Base-by-base conservation (phyloP, 2,888 invertebrate genomes). In the Ceraclea dissimilis region DNA sequence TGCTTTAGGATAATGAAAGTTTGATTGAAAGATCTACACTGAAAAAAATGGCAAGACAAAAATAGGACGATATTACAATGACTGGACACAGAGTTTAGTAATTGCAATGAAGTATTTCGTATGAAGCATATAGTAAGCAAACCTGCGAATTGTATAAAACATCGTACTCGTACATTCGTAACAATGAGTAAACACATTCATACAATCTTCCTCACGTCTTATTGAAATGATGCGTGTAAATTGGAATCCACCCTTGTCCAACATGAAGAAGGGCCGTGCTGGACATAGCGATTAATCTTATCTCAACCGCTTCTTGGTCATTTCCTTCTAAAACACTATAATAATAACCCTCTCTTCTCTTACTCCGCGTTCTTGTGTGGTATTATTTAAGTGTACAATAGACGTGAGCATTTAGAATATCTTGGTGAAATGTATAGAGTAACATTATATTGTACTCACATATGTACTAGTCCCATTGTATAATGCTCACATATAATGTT, bases 211-310 rank as follows among this genome's bases (percentile, higher is more conserved):
- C 16, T 39, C 39, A 39, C 39, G 39, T 39, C 39, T 39, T 16
- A 16, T 39, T 39, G 39, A 39, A 39, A 39, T 39, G 39, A 39
- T 39, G 39, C 39, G 39, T 39, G 39, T 39, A 39, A 39, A 39
- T 13, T 39, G 39, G 13, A 39, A 39, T 39, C 8, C 39, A 39
- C 39, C 39, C 39, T 39, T 13, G 39, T 39, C 39, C 39, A 39
- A 13, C 4, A 13, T 39, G 39, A 39, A 39, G 26, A 49, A 49
- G n/a, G 31, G 2, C 26, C 10, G 11, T 5, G 22, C 20, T 47
- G 48, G 20, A 13, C 22, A 21, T 21, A 51, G 20, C 52, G 44
- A 52, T 52, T 52, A 52, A 52, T 52, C 52, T 52, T 52, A 39
- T 52, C 52, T 20, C 18, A 44, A 20, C 20, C 46, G 20, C 20